These are phyloP conservation scores for Glossosoma conforme DNA, from an alignment of 1,140 invertebrate genomes.

Conservation along the genomic window DNA sequence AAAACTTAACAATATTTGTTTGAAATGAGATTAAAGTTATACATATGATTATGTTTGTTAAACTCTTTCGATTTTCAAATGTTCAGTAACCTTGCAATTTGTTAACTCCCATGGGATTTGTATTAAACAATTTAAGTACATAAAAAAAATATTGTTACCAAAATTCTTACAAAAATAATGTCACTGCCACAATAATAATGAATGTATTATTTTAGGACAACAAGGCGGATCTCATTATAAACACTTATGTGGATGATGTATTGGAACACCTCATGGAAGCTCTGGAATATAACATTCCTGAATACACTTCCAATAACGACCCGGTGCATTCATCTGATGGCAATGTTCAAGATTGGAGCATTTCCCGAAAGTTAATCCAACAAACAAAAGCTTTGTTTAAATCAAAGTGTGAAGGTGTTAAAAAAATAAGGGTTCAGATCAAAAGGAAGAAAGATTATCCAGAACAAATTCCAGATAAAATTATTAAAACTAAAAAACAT, in stretches of 20 bases:
- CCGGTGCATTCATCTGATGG: constrained; percentile 56
- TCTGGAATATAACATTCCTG: constrained; percentile 64
- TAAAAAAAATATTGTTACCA: too few species aligned
- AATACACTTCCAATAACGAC: constrained; percentile 63
- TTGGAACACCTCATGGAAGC: constrained; percentile 71
- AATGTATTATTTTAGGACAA: constrained; percentile 64
- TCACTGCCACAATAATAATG: background rate
- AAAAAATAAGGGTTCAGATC: constrained; percentile 22
- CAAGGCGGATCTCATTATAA: constrained; percentile 85
- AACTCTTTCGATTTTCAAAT: too few species aligned
- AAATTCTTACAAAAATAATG: too few species aligned
- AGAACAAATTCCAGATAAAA: background rate
- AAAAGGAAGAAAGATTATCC: constrained; percentile 14
- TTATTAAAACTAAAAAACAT: background rate
- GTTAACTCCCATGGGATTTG: too few species aligned
- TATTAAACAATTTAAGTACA: too few species aligned
- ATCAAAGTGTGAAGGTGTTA: constrained; percentile 33
- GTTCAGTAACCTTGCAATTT: too few species aligned
- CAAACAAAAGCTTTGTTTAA: constrained; percentile 53
- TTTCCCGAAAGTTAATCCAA: constrained; percentile 49
- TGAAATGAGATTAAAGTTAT: too few species aligned
- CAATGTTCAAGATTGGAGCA: constrained; percentile 58
- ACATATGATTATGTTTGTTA: too few species aligned
- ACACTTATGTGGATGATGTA: constrained; percentile 85
- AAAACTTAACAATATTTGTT: too few species aligned